These are phyloP conservation scores for Perognathus longimembris DNA, from an alignment of 2,113 vertebrate genomes.

Conservation along the genomic window DNA sequence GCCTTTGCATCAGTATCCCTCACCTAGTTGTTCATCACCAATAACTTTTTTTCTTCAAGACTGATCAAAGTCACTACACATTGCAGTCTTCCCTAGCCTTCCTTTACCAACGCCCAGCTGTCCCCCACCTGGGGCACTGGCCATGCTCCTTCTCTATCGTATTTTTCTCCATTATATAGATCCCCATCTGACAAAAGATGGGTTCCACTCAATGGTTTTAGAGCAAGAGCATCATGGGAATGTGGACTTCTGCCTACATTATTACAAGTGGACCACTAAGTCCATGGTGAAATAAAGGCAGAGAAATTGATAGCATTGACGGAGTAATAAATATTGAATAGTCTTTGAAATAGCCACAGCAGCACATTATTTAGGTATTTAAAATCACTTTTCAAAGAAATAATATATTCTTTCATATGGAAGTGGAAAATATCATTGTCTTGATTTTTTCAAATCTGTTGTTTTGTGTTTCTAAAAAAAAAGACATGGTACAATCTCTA, in stretches of 20 bases:
- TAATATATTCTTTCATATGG: neutral
- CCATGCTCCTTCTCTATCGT: neutral
- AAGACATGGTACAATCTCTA: neutral
- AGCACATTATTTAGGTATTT: neutral
- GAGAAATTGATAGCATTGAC: neutral
- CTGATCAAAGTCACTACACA: neutral
- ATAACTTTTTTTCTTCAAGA: neutral
- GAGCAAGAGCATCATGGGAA: neutral
- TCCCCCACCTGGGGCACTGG: neutral
- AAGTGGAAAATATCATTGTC: neutral
- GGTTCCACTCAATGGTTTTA: neutral
- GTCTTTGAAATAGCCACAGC: neutral
- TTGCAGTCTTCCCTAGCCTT: neutral
- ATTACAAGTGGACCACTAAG: neutral
- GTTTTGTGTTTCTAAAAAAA: neutral
- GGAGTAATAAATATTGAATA: neutral
- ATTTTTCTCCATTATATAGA: neutral
- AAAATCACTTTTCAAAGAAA: neutral
- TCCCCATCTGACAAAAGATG: neutral
- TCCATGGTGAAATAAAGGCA: neutral
- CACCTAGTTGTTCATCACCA: neutral
- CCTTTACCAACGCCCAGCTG: neutral
- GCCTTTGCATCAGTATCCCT: neutral
- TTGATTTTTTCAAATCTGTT: constrained; percentile 2
- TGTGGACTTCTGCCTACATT: neutral